Percentiles rank a stretch among this genome's conserved stretches.
Evolutionary conservation across 2,113 vertebrate species (phyloP).

Genomic region (Tupaia chinensis): DNA sequence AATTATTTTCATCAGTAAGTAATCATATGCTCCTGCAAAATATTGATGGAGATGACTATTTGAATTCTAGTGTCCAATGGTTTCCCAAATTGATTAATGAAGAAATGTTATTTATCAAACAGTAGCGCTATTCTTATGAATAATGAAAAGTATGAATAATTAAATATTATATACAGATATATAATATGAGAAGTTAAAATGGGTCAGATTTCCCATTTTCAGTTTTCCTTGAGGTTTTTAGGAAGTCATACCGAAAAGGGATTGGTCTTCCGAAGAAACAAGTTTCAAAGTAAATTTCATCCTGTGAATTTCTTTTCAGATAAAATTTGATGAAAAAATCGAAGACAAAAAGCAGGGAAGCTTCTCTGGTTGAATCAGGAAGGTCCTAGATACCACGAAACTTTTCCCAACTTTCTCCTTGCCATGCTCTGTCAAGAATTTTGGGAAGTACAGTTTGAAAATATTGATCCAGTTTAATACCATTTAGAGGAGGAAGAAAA

Average conservation of each 20-base stretch:
- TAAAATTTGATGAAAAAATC: not conserved
- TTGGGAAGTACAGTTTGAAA: not conserved
- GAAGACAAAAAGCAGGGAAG: not conserved
- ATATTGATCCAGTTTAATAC: not conserved
- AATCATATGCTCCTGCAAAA: not conserved
- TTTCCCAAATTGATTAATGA: too few species aligned
- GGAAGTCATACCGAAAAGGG: not conserved
- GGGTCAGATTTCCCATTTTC: not conserved
- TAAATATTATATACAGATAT: not conserved
- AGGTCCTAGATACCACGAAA: too few species aligned
- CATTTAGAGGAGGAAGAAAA: not conserved
- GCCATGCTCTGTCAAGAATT: not conserved
- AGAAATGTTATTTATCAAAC: not conserved
- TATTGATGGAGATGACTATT: not conserved
- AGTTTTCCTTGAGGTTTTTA: not conserved
- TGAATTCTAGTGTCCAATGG: not conserved
- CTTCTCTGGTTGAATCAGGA: not conserved
- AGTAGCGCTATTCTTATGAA: not conserved
- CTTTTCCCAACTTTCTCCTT: not conserved
- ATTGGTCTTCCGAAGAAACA: not conserved
- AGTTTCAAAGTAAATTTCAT: not conserved
- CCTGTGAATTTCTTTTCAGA: not conserved
- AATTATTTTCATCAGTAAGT: not conserved
- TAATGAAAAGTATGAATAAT: not conserved
- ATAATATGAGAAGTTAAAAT: not conserved